Percentiles rank a stretch among this genome's conserved stretches.
These are phyloP conservation scores for Paramisgurnus dabryanus DNA, from an alignment of 2,113 vertebrate species.

Conservation along the genomic window DNA sequence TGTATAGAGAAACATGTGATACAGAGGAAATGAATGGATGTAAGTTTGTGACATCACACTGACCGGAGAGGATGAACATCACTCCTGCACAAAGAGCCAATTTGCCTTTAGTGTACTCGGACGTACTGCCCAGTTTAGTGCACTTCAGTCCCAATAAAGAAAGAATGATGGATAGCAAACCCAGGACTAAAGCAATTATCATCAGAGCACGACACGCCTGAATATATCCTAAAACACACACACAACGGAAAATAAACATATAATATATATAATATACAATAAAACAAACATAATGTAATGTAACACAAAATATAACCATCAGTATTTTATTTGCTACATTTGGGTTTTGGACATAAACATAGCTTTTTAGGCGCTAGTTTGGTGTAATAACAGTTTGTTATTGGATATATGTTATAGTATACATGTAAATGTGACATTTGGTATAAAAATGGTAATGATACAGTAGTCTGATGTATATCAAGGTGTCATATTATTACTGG, in stretches of 20 bases:
- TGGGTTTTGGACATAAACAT: no score
- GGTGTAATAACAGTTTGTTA: no score
- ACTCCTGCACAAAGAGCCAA: constrained; percentile 76
- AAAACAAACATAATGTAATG: not conserved
- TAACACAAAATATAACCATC: no score
- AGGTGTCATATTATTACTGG: no score
- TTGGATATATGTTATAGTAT: no score
- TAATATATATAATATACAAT: not conserved
- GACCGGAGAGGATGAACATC: constrained; percentile 82
- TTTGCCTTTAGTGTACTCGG: constrained; percentile 74
- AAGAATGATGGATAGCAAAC: constrained; percentile 73
- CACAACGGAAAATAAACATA: not conserved
- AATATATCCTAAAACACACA: constrained; percentile 70
- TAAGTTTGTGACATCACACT: constrained; percentile 6
- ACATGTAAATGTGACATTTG: no score
- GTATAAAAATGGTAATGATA: no score
- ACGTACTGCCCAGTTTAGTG: constrained; percentile 72
- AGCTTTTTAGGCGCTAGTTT: no score
- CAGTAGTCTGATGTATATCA: no score
- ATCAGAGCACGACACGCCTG: constrained; percentile 87
- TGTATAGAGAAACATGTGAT: not conserved
- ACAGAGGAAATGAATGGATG: not conserved
- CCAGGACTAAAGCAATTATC: constrained; percentile 79
- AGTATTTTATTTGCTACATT: no score
- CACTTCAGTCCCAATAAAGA: constrained; percentile 82